Conservation (phyloP, 1,140 invertebrate genomes). For the Pseudomyrmex dendroicus region DNA sequence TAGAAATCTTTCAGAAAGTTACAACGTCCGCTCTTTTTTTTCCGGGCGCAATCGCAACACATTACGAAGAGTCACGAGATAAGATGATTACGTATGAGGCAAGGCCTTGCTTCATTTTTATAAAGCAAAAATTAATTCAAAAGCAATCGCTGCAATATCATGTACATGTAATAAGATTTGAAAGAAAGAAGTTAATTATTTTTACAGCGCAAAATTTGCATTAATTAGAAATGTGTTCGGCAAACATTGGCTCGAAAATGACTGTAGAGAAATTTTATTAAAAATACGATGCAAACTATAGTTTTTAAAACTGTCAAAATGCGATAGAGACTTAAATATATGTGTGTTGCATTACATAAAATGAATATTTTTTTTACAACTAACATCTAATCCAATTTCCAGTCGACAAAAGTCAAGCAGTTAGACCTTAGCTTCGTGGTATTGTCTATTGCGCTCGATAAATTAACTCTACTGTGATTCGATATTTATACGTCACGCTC, state of each 20-base stretch:
- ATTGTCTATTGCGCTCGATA: conserved; percentile 7
- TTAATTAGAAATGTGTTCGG: not conserved
- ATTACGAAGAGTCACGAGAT: conserved; percentile 1
- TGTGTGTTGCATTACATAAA: not conserved
- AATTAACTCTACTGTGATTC: not conserved
- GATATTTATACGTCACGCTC: too few relatives aligned
- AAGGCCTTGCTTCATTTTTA: conserved; percentile 5
- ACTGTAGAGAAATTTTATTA: not conserved
- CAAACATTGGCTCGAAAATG: conserved; percentile 4
- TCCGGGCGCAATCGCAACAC: not conserved
- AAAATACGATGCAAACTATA: not conserved
- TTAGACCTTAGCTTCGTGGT: not conserved
- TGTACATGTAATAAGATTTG: not conserved
- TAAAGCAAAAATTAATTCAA: conserved; percentile 1
- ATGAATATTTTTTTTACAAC: conserved; percentile 15
- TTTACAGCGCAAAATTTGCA: not conserved
- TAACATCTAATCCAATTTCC: not conserved
- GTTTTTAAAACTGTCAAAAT: not conserved
- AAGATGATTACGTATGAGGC: not conserved
- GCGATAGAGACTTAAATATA: not conserved
- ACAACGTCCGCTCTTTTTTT: too few relatives aligned
- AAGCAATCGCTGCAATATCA: not conserved
- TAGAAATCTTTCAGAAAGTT: not conserved
- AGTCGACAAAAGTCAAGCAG: conserved; percentile 12
- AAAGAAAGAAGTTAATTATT: not conserved